A percentile compares a stretch with the other conserved stretches of the same genome.
phyloP scores from a whole-genome alignment of 2,113 vertebrate genomes.

The Nothobranchius kuhntae region DNA sequence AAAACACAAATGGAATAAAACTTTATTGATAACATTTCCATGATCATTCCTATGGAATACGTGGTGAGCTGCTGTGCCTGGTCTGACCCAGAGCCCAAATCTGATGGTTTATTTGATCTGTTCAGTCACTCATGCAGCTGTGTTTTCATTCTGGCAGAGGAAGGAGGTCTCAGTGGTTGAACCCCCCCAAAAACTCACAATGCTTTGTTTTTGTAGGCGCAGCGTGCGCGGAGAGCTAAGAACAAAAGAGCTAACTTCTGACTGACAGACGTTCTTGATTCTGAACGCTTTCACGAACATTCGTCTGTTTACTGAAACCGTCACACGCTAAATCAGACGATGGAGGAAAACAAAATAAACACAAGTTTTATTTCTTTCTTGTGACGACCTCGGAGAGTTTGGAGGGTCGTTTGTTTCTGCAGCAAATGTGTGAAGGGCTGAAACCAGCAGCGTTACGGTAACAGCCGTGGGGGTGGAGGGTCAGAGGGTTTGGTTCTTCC shows the following conservation, averaged over 20 bases:
- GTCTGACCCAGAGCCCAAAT: slow-evolving; percentile 53
- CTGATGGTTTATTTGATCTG: slow-evolving; percentile 41
- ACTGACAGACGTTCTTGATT: slow-evolving; percentile 13
- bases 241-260: slow-evolving; percentile 11
- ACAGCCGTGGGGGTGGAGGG: too few species aligned
- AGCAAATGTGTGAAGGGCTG: too few species aligned
- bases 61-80: slow-evolving; percentile 24
- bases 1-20: too few species aligned
- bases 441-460: too few species aligned
- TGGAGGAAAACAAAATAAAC: too few species aligned
- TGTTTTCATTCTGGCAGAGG: slow-evolving; percentile 36
- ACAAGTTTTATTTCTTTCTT: too few species aligned
- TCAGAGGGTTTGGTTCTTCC: too few species aligned
- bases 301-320: background rate
- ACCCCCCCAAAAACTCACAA: background rate
- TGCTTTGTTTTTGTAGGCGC: slow-evolving; percentile 9
- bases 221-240: background rate
- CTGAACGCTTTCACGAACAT: background rate
- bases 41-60: too few species aligned
- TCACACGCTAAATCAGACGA: too few species aligned
- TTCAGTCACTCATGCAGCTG: slow-evolving; percentile 33
- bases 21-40: too few species aligned
- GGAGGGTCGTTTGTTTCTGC: too few species aligned
- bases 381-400: too few species aligned
- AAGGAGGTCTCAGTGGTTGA: slow-evolving; percentile 35